phyloP scores from a whole-genome alignment of 2,797 vertebrate genomes.

The Periophthalmus magnuspinnatus region DNA sequence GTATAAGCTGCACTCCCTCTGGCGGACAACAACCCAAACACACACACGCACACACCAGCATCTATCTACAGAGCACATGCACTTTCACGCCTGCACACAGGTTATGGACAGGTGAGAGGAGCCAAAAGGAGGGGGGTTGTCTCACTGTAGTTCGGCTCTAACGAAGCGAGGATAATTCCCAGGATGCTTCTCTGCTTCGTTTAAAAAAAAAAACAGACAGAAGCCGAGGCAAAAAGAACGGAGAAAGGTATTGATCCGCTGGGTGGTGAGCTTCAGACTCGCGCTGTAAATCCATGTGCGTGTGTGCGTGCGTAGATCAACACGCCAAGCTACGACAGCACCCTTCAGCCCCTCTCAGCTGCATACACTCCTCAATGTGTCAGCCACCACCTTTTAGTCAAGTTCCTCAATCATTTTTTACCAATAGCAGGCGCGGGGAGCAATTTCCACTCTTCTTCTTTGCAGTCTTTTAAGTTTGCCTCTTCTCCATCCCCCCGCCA shows the following conservation, averaged over 20 bases:
- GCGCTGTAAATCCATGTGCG: slow-evolving; percentile 70
- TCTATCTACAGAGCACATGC: slow-evolving; percentile 4
- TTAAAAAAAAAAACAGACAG: slow-evolving; percentile 31
- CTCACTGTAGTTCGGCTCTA: slow-evolving; percentile 64
- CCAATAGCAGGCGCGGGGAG: background rate
- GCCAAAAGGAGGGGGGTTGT: slow-evolving; percentile 20
- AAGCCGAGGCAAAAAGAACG: slow-evolving; percentile 41
- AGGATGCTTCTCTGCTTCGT: slow-evolving; percentile 66
- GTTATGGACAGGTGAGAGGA: slow-evolving; percentile 68
- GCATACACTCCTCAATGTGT: slow-evolving; percentile 43
- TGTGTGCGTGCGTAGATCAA: slow-evolving; percentile 55
- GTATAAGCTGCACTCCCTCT: slow-evolving; percentile 64
- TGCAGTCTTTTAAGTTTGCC: slow-evolving; percentile 54
- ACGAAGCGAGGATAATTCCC: slow-evolving; percentile 74
- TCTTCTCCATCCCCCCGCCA: slow-evolving; percentile 35
- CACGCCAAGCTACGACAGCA: slow-evolving; percentile 58
- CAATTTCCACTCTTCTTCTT: slow-evolving; percentile 12
- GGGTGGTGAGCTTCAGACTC: slow-evolving; percentile 54
- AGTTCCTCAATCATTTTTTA: slow-evolving; percentile 24
- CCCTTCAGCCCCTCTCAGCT: slow-evolving; percentile 45
- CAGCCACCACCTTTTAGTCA: slow-evolving; percentile 23
- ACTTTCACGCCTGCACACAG: slow-evolving; percentile 27
- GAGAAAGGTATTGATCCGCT: slow-evolving; percentile 63
- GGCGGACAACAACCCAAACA: slow-evolving; percentile 57
- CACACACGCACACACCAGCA: slow-evolving; percentile 6